A percentile compares a stretch with the other conserved stretches of the same genome.
Evolutionary conservation across 2,113 vertebrate species (phyloP).

Genomic region (Zosterops japonicus): DNA sequence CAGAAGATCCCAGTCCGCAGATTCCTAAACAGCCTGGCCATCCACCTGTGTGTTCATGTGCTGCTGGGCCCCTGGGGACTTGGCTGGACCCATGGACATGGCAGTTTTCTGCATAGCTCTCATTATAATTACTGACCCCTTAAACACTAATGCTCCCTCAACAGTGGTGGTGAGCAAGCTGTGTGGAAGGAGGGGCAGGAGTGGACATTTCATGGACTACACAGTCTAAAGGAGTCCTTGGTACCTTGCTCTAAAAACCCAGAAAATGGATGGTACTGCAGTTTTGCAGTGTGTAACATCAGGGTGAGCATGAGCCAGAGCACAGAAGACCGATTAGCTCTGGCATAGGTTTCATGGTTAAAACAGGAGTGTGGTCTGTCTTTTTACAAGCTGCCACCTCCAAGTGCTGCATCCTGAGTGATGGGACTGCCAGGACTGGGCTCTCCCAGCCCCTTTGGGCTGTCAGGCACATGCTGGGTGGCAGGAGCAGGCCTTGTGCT

Average conservation of each 20-base stretch:
- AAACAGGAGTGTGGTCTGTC: neutral
- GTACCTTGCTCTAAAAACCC: neutral
- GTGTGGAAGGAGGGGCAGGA: neutral
- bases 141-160: neutral
- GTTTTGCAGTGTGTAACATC: accelerated
- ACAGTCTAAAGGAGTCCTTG: neutral
- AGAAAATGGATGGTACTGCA: neutral
- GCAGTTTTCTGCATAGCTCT: neutral
- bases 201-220: neutral
- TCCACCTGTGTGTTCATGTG: neutral
- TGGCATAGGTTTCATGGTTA: neutral
- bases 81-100: accelerated
- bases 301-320: neutral
- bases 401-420: neutral
- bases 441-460: accelerated
- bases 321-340: neutral
- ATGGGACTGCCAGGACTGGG: neutral
- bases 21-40: neutral
- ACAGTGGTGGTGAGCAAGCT: neutral
- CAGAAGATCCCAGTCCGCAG: neutral
- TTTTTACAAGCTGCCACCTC: neutral
- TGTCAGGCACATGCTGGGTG: neutral
- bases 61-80: neutral
- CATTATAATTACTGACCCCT: neutral
- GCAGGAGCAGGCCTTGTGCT: neutral